Base-by-base conservation (phyloP, 2,113 vertebrate genomes). In the Pipa parva region DNA sequence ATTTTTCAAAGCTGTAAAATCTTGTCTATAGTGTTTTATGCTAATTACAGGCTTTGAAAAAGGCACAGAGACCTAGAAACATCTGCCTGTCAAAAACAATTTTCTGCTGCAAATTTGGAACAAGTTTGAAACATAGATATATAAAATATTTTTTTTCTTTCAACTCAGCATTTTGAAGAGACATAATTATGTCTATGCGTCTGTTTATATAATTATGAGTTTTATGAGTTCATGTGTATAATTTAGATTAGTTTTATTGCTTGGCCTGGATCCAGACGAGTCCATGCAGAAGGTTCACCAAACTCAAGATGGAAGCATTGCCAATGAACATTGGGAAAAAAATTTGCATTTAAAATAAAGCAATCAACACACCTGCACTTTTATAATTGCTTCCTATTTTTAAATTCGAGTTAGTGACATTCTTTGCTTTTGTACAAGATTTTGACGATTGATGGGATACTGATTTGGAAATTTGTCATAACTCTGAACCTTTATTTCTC, bases 131-230 rank as follows among this genome's bases (percentile, higher is more conserved):
- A 48, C 9, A 11, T n/a, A 52, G 52, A 60, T 24, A 24, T 54
- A 18, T 46, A 52, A 13, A 24, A 21, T 68, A 27, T 37, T 26
- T 59, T 58, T 50, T 49, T 22, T 24, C 18, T 49, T 49, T 26
- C 18, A 59, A 24, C 2, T 60, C 10, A 57, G 22, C 37, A 52
- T 74, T 67, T 59, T 75, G 60, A 60, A 61, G 71, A 48, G 65
- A 74, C 73, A 79, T 73, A 74, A 75, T 71, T 75, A 82, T 71
- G 33, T 65, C 77, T 75, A 68, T 52, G 72, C 73, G 64, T 18
- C 27, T 72, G 60, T 61, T 63, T 77, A 46, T 77, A 45, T 79
- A 76, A 79, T 76, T 77, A 71, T 74, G 72, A 57, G 59, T 56
- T n/a, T 76, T 77, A 71, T 74, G 72, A 42, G 39, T 42, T 22